Evolutionary conservation across 2,797 vertebrate species (phyloP).

Genomic region (Sitta carolinensis): DNA sequence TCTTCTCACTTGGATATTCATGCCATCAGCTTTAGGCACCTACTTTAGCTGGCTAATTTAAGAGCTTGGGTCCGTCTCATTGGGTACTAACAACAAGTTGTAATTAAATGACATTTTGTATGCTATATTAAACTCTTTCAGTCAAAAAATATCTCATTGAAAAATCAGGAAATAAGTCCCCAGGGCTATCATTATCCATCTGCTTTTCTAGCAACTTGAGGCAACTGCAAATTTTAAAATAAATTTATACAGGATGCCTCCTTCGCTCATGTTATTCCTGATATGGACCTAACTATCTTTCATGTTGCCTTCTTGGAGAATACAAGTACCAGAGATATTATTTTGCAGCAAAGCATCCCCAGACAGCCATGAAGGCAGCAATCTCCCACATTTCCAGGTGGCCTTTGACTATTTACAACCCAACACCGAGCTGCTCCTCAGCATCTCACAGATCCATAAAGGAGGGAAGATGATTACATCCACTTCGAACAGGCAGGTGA

Average conservation of each 20-base stretch:
- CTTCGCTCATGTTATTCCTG: background rate
- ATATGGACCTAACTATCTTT: background rate
- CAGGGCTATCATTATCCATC: conserved; percentile 55
- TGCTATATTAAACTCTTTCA: conserved; percentile 57
- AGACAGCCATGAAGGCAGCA: background rate
- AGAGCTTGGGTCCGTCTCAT: background rate
- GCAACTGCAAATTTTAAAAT: conserved; percentile 18
- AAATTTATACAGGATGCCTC: background rate
- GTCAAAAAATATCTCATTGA: conserved; percentile 52
- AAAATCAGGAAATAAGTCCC: conserved; percentile 55
- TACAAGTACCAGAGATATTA: background rate
- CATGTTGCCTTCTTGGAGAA: background rate
- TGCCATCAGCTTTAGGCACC: background rate
- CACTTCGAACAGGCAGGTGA: background rate
- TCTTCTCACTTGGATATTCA: background rate
- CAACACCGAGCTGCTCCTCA: background rate
- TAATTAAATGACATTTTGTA: conserved; percentile 51
- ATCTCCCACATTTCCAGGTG: background rate
- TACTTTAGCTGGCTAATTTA: conserved; percentile 41
- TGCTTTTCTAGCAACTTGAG: conserved; percentile 30
- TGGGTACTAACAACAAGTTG: conserved; percentile 20
- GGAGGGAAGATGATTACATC: background rate
- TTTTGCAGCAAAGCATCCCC: background rate
- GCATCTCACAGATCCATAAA: background rate
- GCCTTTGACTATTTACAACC: background rate